Base-by-base conservation (phyloP, 1,140 invertebrate genomes). In the Calycopis cecrops region DNA sequence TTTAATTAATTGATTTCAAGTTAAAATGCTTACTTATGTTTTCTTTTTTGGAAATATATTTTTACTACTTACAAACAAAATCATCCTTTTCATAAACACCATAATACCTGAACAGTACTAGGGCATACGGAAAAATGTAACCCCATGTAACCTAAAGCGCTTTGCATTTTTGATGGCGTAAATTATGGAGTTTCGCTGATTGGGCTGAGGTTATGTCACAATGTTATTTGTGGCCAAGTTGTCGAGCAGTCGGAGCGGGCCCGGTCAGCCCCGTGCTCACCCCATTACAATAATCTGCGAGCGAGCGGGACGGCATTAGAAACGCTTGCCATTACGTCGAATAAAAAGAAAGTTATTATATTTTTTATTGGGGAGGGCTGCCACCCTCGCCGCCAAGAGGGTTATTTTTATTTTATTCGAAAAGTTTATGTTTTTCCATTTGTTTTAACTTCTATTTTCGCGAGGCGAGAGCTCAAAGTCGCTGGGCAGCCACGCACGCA, bases 291-390 rank as follows among this genome's bases (percentile, higher is more conserved):
- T 82, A 81, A 80, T 79, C 73, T 69, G 65, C 61, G 73, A 61
- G 70, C 64, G 65, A 85, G 67, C 62, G 65, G 63, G 79, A 82
- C 71, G 60, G 74, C 71, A 78, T 77, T 79, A 81, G 68, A 76
- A 76, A 79, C 79, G 77, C 79, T 76, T 74, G 75, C 75, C 79
- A 82, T 85, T 84, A 84, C 76, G 79, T 72, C 75, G 76, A 83
- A 85, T 83, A 83, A 85, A 85, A 83, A 84, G 79, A 85, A 85
- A 85, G 82, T 85, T 85, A 85, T 85, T 85, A 84, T 85, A 85
- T 85, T 85, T 85, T 85, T 85, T 82, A 85, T 83, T 79, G 79
- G 73, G 76, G 76, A 75, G 79, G 74, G 79, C 74, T 70, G 73
- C 79, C 79, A 76, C 77, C 82, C 79, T 79, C 73, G 68, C 77